Conservation (phyloP, 2,113 vertebrate genomes). For the Chlorocebus sabaeus region DNA sequence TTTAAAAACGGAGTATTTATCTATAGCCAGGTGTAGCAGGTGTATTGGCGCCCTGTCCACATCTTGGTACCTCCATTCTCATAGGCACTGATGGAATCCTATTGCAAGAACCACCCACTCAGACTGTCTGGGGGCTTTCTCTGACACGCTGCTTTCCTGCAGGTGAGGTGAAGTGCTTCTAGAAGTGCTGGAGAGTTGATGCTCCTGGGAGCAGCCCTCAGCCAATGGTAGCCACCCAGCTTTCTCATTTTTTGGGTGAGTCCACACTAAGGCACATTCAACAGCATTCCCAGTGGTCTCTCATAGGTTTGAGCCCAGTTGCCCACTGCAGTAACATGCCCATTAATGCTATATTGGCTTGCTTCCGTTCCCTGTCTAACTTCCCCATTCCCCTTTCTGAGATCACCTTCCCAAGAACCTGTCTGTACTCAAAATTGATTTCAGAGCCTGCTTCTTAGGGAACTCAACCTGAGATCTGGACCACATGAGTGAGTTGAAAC, state of each 20-base stretch:
- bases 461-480: background rate
- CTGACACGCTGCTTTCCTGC: background rate
- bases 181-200: background rate
- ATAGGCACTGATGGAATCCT: fast-evolving
- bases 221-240: no score
- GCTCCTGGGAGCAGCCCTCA: background rate
- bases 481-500: background rate
- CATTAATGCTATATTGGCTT: background rate
- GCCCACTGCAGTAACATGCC: background rate
- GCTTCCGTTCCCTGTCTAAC: background rate
- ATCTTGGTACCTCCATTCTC: background rate
- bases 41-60: background rate
- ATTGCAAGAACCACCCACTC: background rate
- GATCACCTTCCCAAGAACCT: background rate
- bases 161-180: background rate
- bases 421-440: background rate
- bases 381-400: background rate
- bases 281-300: fast-evolving
- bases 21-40: background rate
- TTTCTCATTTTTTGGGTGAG: background rate
- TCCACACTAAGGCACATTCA: background rate
- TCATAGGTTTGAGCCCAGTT: background rate
- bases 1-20: background rate
- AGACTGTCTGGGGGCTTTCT: background rate
- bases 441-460: background rate